Evolutionary conservation across 2,113 vertebrate genomes (phyloP).

Genomic region (Deroptyus accipitrinus): DNA sequence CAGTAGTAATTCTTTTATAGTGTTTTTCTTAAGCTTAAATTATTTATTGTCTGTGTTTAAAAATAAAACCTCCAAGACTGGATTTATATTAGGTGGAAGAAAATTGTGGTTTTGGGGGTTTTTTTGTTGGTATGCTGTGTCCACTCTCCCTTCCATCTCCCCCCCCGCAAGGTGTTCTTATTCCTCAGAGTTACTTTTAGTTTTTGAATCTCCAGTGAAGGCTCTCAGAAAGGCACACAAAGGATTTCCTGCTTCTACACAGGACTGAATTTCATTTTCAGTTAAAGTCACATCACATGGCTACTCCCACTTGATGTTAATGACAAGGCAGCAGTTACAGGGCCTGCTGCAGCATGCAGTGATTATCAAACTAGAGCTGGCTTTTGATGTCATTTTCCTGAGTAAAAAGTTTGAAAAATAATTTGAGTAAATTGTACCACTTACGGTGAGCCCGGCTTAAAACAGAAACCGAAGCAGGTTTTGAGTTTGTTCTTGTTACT

Average conservation of each 20-base stretch:
- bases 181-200: background rate
- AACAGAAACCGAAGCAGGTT: background rate
- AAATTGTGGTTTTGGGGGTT: background rate
- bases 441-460: background rate
- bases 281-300: background rate
- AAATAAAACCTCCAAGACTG: conserved; percentile 8
- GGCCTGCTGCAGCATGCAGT: background rate
- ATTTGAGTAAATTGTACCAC: background rate
- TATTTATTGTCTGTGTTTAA: conserved; percentile 33
- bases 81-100: background rate
- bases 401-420: background rate
- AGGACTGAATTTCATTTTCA: background rate
- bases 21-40: conserved; percentile 12
- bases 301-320: background rate
- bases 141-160: background rate
- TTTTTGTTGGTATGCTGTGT: background rate
- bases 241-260: background rate
- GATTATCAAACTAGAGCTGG: background rate
- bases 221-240: background rate
- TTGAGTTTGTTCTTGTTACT: background rate
- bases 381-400: background rate
- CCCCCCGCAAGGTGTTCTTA: background rate
- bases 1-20: background rate
- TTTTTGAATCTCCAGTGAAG: background rate
- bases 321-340: background rate